Percentiles rank a stretch among this genome's conserved stretches.
phyloP scores from a whole-genome alignment of 2,797 vertebrate genomes.

The Microcaecilia unicolor region DNA sequence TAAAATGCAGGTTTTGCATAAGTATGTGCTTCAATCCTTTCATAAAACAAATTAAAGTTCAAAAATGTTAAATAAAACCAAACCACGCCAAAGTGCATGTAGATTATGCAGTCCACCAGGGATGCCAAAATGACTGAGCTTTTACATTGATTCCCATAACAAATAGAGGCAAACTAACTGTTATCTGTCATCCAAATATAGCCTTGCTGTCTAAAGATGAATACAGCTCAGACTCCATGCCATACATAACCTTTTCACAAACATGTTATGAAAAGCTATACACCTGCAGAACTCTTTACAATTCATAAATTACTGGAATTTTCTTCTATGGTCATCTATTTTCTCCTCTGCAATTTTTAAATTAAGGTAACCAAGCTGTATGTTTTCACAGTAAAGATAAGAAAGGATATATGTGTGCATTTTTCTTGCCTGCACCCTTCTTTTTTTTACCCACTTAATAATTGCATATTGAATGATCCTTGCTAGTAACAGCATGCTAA shows the following conservation, averaged over 20 bases:
- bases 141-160: slow-evolving; percentile 53
- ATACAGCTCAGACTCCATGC: slow-evolving; percentile 38
- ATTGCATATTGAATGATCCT: neutral
- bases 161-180: slow-evolving; percentile 49
- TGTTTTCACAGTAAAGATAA: slow-evolving; percentile 1
- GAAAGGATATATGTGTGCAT: too few relatives aligned
- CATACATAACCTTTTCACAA: slow-evolving; percentile 49
- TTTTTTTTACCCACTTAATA: too few relatives aligned
- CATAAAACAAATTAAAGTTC: too few relatives aligned
- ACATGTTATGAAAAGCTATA: slow-evolving; percentile 32
- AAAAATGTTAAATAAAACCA: too few relatives aligned
- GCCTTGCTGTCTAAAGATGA: slow-evolving; percentile 50
- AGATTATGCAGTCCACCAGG: too few relatives aligned
- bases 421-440: too few relatives aligned
- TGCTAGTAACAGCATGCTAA: slow-evolving; percentile 36
- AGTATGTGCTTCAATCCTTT: too few relatives aligned
- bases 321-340: neutral
- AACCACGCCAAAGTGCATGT: too few relatives aligned
- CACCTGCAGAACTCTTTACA: neutral
- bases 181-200: slow-evolving; percentile 63
- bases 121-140: neutral
- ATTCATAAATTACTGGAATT: slow-evolving; percentile 9
- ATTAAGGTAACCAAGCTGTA: slow-evolving; percentile 3
- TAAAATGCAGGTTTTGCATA: too few relatives aligned
- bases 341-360: neutral